These are phyloP conservation scores for Caenorhabditis macrosperma DNA, from an alignment of 2,888 invertebrate species.

Conservation along the genomic window DNA sequence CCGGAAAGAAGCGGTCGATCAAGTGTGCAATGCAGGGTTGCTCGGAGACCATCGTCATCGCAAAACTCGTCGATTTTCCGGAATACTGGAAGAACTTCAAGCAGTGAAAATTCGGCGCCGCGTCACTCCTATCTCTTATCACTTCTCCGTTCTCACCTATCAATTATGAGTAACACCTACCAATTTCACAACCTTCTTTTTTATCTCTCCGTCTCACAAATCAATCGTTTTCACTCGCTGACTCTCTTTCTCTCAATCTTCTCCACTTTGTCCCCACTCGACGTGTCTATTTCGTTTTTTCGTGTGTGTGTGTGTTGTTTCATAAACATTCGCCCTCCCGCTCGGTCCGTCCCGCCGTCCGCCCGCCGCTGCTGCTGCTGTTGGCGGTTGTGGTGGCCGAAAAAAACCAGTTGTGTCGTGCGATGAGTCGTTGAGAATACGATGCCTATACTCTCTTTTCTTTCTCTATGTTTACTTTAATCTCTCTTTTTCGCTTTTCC, in stretches of 20 bases:
- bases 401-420: constrained; percentile 42
- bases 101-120: no score
- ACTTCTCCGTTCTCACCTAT: neutral
- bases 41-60: constrained; percentile 20
- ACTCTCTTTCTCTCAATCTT: neutral
- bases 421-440: constrained; percentile 49
- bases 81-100: constrained; percentile 44
- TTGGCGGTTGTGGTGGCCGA: constrained; percentile 17
- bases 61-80: constrained; percentile 30
- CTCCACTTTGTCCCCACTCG: no score
- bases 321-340: constrained; percentile 45
- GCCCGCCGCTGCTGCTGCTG: neutral
- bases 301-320: constrained; percentile 21
- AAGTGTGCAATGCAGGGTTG: constrained; percentile 55
- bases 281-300: no score
- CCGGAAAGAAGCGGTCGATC: constrained; percentile 20
- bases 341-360: constrained; percentile 19
- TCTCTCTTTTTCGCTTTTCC: neutral
- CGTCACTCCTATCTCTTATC: neutral
- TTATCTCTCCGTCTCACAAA: neutral
- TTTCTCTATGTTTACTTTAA: neutral
- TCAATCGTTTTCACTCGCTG: neutral
- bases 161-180: no score
- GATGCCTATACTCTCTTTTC: constrained; percentile 35
- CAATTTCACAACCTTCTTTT: constrained; percentile 2